Evolutionary conservation across 2,113 vertebrate species (phyloP), one percentile per base, ranked within the genome.

Genomic region (Vireo altiloquus): DNA sequence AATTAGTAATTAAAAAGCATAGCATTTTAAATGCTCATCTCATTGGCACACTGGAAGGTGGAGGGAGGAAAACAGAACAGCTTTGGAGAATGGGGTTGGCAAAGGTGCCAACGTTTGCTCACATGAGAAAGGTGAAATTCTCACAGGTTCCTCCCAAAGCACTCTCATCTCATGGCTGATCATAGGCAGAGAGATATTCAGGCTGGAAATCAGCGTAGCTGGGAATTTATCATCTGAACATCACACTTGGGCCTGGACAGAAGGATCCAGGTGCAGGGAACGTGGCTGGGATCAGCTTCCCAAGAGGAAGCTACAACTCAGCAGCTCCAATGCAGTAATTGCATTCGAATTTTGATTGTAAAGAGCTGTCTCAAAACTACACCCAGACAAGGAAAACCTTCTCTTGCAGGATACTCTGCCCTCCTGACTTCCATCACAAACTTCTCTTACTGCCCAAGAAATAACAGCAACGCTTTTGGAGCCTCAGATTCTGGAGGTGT

Each of bases 1-100:
- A 91, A 61, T 89, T 96, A 93, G 90, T 95, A 94, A 96, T 96
- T 96, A 89, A 94, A 91, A 96, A 91, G 61, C 72, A 79, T 6
- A 24, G 42, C 94, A 74, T 92, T 96, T 88, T 40, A 94, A 94
- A 90, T 74, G 72, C 40, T 96, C 90, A 90, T 82, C 70, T 77
- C 49, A 33, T 8, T 96, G 95, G 87, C 87, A 71, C 52, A n/a
- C 18, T 57, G 17, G 82, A 59, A 80, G 50, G 31, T 89, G 71
- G 39, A 77, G 22, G 35, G 42, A 77, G 74, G 63, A 47, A 81
- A 66, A 30, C n/a, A 57, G 68, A 89, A 54, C 20, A 66, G 74
- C 47, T 71, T 28, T 93, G 61, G 75, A 54, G 72, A 75, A 49
- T 1, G 18, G 85, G 44, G 2, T 2, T 79, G 46, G 83, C 57